Evolutionary conservation across 2,888 invertebrate species (phyloP), one percentile per base, ranked within the genome.

Genomic region (Conchocele bisecta): DNA sequence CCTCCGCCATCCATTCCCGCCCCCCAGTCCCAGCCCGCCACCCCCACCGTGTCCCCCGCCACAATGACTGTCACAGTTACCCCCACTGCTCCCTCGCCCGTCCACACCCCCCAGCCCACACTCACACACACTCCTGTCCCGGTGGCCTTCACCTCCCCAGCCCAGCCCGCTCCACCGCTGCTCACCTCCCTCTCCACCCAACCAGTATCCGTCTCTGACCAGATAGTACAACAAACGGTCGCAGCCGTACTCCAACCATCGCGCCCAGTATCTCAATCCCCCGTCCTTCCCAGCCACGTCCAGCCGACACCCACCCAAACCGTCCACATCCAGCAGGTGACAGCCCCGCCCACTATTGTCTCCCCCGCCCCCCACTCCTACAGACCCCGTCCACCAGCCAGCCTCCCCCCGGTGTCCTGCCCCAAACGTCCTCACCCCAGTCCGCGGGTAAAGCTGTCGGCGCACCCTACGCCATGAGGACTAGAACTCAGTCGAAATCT

Each of bases 391-490:
- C 73, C 1, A 29, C 57, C 6, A 58, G 65, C 31, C 70, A 65
- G 42, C 31, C 53, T 1, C 26, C 74, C 24, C 61, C 51, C 17
- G 33, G 26, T 5, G 26, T 33, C 0, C 53, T 59, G 35, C 42
- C 59, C 46, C 63, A 61, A 22, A 72, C 29, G 51, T 81, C 35
- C 48, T 74, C 41, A 37, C 75, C 65, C 37, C 78, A 72, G 44
- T 56, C 44, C n/a, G 75, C 73, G 50, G 76, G 72, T 31, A 82
- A 82, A 54, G 64, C 78, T 2, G n/a, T n/a, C n/a, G n/a, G n/a
- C n/a, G 72, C 82, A 15, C 82, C 84, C 2, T 88, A 88, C 67
- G 82, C 86, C 37, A 88, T 89, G 86, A 85, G 88, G 59, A 83
- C 87, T 26, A 73, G 89, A 48, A 88, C 87, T 57, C 84, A 84